Percentiles rank a stretch among this genome's conserved stretches.
These are phyloP conservation scores for Gryllus longicercus DNA, from an alignment of 2,888 invertebrate genomes.

Conservation along the genomic window DNA sequence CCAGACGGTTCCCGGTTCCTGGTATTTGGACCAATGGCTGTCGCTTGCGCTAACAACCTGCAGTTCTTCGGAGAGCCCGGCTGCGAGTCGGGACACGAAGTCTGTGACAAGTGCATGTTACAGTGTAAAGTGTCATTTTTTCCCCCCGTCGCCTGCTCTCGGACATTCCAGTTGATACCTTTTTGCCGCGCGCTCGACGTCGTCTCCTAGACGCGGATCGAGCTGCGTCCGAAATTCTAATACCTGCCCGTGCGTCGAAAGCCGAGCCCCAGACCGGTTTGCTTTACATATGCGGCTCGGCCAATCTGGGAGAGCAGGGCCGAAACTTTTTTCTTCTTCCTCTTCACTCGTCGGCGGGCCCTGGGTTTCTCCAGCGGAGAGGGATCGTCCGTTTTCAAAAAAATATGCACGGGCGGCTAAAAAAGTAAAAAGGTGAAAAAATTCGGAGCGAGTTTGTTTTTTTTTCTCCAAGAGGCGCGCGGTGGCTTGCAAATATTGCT, in stretches of 20 bases:
- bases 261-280: background rate
- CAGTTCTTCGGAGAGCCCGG: background rate
- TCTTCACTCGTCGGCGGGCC: background rate
- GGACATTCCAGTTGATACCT: constrained; percentile 1
- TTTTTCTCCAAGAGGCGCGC: background rate
- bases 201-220: background rate
- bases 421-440: background rate
- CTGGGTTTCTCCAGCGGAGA: background rate
- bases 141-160: background rate
- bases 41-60: background rate
- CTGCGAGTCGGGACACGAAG: constrained; percentile 5
- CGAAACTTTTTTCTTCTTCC: background rate
- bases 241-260: background rate
- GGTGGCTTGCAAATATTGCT: background rate
- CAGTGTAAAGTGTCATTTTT: background rate
- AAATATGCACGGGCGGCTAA: background rate
- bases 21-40: background rate
- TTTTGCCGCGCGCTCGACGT: background rate
- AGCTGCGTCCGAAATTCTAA: constrained; percentile 6
- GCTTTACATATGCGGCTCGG: constrained; percentile 4
- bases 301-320: background rate
- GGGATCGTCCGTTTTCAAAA: background rate
- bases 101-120: constrained; percentile 1
- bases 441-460: background rate
- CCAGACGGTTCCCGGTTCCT: background rate